A percentile compares a stretch with the other conserved stretches of the same genome.
These are phyloP conservation scores for Drosophila oshimai DNA, from an alignment of 1,140 invertebrate genomes.

Conservation along the genomic window DNA sequence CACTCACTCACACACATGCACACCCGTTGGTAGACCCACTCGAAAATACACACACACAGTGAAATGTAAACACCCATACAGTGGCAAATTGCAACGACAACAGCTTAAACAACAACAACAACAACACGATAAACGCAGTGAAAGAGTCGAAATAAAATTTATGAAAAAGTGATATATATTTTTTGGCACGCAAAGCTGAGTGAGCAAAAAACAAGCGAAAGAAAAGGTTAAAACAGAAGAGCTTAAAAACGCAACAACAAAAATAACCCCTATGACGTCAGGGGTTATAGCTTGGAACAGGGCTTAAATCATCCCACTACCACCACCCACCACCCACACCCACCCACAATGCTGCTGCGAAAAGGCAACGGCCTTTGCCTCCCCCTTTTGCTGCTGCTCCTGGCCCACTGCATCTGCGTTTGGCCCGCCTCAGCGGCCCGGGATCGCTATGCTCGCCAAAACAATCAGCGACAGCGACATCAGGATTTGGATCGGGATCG, in stretches of 20 bases:
- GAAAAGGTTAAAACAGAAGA: constrained; percentile 1
- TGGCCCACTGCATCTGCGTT: constrained; percentile 48
- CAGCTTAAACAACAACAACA: constrained; percentile 20
- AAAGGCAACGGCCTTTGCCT: constrained; percentile 34
- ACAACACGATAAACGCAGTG: constrained; percentile 53
- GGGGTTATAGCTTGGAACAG: constrained; percentile 16
- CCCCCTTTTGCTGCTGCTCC: constrained; percentile 50
- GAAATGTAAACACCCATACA: constrained; percentile 36
- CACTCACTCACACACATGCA: constrained; percentile 15
- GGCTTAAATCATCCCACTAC: constrained; percentile 22
- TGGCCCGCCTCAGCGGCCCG: constrained; percentile 58
- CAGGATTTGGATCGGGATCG: constrained; percentile 31
- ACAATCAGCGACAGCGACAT: constrained; percentile 25
- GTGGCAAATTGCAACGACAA: constrained; percentile 62
- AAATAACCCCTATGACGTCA: constrained; percentile 57
- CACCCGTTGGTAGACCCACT: constrained; percentile 15
- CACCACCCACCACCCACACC: neutral
- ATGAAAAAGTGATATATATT: constrained; percentile 51
- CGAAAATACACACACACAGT: constrained; percentile 35
- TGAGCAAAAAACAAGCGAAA: constrained; percentile 28
- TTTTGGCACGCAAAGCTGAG: constrained; percentile 69
- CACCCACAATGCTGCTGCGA: constrained; percentile 32
- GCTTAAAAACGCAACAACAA: neutral
- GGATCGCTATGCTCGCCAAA: constrained; percentile 56
- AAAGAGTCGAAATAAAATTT: constrained; percentile 61